Conservation (phyloP, 2,113 vertebrate genomes). For the Rafetus swinhoei region DNA sequence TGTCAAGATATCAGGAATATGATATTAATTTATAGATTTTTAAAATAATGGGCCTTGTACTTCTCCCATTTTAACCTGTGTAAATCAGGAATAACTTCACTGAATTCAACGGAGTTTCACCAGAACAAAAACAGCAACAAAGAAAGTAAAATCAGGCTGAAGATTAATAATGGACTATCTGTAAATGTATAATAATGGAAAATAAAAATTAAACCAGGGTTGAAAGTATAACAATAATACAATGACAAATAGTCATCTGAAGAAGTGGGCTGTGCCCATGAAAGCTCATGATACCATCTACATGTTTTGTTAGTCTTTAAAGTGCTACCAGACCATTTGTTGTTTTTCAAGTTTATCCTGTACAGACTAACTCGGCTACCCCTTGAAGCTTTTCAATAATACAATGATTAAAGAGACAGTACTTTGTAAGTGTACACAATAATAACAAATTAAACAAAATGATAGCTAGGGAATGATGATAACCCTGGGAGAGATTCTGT, state of each 20-base stretch:
- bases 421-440: neutral
- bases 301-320: too few relatives aligned
- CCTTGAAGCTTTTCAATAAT: too few relatives aligned
- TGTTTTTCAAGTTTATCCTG: too few relatives aligned
- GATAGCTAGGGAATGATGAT: neutral
- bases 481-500: neutral
- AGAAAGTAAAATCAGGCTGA: neutral
- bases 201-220: slow-evolving; percentile 7
- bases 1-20: neutral
- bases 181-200: neutral
- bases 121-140: neutral
- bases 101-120: neutral
- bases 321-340: too few relatives aligned
- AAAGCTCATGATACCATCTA: too few relatives aligned
- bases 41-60: neutral
- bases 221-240: neutral
- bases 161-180: neutral
- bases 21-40: neutral
- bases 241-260: too few relatives aligned
- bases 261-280: too few relatives aligned
- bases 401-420: neutral
- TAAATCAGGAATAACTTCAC: neutral
- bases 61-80: neutral
- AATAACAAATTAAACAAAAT: neutral
- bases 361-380: too few relatives aligned